Evolutionary conservation across 2,888 invertebrate genomes (phyloP).

Genomic region (Dastarcus helophoroides): DNA sequence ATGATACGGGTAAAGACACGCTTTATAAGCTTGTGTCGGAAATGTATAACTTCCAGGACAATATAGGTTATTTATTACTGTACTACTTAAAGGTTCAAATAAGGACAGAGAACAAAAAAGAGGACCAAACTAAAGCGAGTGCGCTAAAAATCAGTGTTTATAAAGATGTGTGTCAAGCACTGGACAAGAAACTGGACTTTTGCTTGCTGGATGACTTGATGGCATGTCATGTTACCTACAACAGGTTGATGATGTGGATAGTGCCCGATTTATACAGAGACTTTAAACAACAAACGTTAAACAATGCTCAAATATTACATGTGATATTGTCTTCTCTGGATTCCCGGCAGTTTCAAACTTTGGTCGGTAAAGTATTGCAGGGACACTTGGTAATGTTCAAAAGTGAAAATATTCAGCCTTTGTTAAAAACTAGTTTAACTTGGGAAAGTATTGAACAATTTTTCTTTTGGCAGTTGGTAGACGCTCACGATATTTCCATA

Average conservation of each 20-base stretch:
- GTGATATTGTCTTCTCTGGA: constrained; percentile 86
- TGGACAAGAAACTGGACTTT: constrained; percentile 60
- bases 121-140: constrained; percentile 37
- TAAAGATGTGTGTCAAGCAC: constrained; percentile 73
- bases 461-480: constrained; percentile 92
- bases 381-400: constrained; percentile 77
- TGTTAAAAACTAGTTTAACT: constrained; percentile 71
- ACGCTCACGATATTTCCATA: constrained; percentile 88
- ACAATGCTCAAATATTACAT: constrained; percentile 78
- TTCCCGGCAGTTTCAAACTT: constrained; percentile 76
- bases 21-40: constrained; percentile 65
- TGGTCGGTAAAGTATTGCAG: constrained; percentile 84
- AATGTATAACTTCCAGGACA: constrained; percentile 59
- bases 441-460: constrained; percentile 98
- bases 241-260: constrained; percentile 80
- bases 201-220: constrained; percentile 73
- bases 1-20: constrained; percentile 68
- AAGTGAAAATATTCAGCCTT: constrained; percentile 59
- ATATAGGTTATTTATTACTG: constrained; percentile 74
- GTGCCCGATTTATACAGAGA: constrained; percentile 87
- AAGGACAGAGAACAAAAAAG: constrained; percentile 41
- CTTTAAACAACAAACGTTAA: constrained; percentile 77
- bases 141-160: constrained; percentile 77
- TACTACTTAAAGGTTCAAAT: constrained; percentile 80
- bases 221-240: constrained; percentile 81